These are phyloP conservation scores for Panorpa germanica DNA, from an alignment of 2,888 invertebrate genomes.

Conservation along the genomic window DNA sequence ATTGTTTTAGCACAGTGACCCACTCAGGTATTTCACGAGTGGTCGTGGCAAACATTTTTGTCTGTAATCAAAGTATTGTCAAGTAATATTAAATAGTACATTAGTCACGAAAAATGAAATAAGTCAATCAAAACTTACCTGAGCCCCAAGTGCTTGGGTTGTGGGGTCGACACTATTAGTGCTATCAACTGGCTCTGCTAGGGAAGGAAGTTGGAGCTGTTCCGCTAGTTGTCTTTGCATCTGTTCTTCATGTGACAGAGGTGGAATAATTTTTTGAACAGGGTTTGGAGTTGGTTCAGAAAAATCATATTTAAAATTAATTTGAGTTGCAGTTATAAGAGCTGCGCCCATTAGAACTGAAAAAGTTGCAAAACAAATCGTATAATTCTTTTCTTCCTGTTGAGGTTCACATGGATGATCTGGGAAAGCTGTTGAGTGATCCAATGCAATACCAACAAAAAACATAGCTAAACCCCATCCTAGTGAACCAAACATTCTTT, in stretches of 20 bases:
- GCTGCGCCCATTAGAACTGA: slow-evolving; percentile 93
- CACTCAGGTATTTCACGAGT: slow-evolving; percentile 84
- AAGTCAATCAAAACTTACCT: too few species aligned
- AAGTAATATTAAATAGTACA: not conserved
- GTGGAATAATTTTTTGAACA: slow-evolving; percentile 20
- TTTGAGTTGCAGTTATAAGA: slow-evolving; percentile 72
- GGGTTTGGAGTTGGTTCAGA: slow-evolving; percentile 16
- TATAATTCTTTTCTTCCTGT: slow-evolving; percentile 90
- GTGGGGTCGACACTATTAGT: too few species aligned
- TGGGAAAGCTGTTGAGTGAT: slow-evolving; percentile 91
- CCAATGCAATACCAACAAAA: slow-evolving; percentile 87
- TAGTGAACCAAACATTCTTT: slow-evolving; percentile 93
- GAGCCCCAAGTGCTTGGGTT: slow-evolving; percentile 24
- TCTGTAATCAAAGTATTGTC: slow-evolving; percentile 28
- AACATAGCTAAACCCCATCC: slow-evolving; percentile 99
- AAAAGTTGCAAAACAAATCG: slow-evolving; percentile 95
- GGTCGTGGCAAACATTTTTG: slow-evolving; percentile 84
- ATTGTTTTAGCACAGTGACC: slow-evolving; percentile 78
- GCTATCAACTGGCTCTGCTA: too few species aligned
- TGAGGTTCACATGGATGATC: slow-evolving; percentile 83
- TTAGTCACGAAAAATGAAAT: too few species aligned
- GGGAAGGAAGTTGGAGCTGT: slow-evolving; percentile 62
- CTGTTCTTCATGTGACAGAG: slow-evolving; percentile 41
- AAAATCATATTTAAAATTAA: slow-evolving; percentile 45
- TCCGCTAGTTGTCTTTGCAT: slow-evolving; percentile 70